Percentiles rank a stretch among this genome's conserved stretches.
Evolutionary conservation across 2,113 vertebrate species (phyloP).

Genomic region (Actenoides lindsayi): DNA sequence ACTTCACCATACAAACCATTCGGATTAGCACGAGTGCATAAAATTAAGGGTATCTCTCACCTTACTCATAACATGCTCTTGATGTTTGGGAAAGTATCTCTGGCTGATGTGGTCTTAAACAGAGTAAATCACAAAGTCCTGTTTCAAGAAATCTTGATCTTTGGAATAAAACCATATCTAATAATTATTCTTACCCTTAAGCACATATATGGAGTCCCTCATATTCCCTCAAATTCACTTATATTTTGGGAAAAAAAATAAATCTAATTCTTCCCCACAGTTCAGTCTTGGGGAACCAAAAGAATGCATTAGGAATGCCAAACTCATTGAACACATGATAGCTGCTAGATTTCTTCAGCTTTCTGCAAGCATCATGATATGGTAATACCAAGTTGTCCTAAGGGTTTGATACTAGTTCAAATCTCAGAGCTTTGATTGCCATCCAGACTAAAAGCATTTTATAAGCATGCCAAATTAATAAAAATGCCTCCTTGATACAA

Average conservation of each 20-base stretch:
- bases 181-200: neutral
- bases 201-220: neutral
- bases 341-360: neutral
- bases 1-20: neutral
- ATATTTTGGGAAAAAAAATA: neutral
- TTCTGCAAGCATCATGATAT: constrained; percentile 18
- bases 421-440: constrained; percentile 53
- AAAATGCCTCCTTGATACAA: constrained; percentile 37
- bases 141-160: neutral
- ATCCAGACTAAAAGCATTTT: constrained; percentile 42
- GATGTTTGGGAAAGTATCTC: neutral
- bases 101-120: neutral
- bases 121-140: neutral
- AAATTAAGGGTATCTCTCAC: neutral
- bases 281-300: neutral
- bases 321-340: neutral
- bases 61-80: neutral
- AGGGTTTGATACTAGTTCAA: constrained; percentile 59
- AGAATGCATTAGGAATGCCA: neutral
- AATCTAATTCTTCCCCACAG: neutral
- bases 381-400: constrained; percentile 28
- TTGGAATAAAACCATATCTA: neutral
- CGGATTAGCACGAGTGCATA: neutral
- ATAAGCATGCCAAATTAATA: constrained; percentile 55
- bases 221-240: neutral